These are phyloP conservation scores for Carettochelys insculpta DNA, from an alignment of 2,113 vertebrate genomes.

Conservation along the genomic window DNA sequence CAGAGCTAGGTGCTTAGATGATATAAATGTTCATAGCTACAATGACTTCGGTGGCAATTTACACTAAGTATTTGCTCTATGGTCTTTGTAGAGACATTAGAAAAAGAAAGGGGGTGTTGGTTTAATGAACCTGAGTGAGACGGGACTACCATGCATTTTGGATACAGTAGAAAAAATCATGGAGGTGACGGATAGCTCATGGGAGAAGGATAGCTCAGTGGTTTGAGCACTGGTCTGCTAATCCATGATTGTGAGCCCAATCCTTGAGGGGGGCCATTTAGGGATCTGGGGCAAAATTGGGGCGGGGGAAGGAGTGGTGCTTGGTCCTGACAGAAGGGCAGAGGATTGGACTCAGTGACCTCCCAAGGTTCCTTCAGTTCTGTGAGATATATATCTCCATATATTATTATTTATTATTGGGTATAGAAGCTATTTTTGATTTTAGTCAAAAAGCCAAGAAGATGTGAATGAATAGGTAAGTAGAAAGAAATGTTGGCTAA, in stretches of 20 bases:
- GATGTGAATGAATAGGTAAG: neutral
- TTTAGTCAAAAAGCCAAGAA: neutral
- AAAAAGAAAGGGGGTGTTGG: neutral
- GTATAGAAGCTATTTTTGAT: neutral
- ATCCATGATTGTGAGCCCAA: too few relatives aligned
- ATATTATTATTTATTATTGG: too few relatives aligned
- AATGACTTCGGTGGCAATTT: neutral
- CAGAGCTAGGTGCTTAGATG: neutral
- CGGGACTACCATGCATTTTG: neutral
- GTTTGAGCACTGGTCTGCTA: too few relatives aligned
- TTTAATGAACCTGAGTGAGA: neutral
- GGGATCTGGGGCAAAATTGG: too few relatives aligned
- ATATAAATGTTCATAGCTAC: neutral
- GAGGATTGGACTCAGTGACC: too few relatives aligned
- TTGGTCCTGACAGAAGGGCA: too few relatives aligned
- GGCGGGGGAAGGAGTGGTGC: too few relatives aligned
- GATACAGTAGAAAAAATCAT: neutral
- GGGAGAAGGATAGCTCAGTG: too few relatives aligned
- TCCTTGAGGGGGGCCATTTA: too few relatives aligned
- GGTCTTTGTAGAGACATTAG: neutral
- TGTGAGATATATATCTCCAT: too few relatives aligned
- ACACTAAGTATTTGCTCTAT: neutral
- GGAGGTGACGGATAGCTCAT: too few relatives aligned
- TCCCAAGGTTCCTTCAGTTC: too few relatives aligned
- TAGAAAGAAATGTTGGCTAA: neutral